Conservation (phyloP, 1,140 invertebrate species). For the Mylabris phalerata region DNA sequence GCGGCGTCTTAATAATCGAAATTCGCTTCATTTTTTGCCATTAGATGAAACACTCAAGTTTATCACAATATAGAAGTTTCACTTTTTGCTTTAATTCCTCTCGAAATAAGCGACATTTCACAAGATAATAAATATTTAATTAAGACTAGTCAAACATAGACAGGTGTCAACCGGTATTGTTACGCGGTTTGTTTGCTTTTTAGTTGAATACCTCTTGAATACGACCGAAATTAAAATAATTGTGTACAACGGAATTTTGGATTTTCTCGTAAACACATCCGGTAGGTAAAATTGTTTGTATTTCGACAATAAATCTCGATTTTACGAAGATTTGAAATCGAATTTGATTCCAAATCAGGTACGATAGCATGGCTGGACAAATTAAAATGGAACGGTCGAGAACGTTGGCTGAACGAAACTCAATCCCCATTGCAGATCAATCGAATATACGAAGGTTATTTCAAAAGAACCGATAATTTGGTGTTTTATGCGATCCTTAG, state of each 20-base stretch:
- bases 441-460: slow-evolving; percentile 27
- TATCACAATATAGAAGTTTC: too few species aligned
- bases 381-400: slow-evolving; percentile 24
- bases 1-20: too few species aligned
- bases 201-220: slow-evolving; percentile 44
- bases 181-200: slow-evolving; percentile 20
- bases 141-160: neutral
- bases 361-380: slow-evolving; percentile 27
- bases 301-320: neutral
- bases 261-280: slow-evolving; percentile 45
- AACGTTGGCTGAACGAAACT: slow-evolving; percentile 16
- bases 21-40: too few species aligned
- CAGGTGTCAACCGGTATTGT: too few species aligned
- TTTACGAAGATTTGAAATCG: too few species aligned
- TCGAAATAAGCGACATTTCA: neutral
- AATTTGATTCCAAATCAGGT: slow-evolving; percentile 13
- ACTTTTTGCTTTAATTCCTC: too few species aligned
- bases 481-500: slow-evolving; percentile 49
- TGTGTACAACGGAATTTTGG: slow-evolving; percentile 46
- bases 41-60: too few species aligned
- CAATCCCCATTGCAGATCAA: slow-evolving; percentile 23
- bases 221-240: slow-evolving; percentile 41
- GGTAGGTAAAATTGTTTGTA: slow-evolving; percentile 28
- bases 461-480: slow-evolving; percentile 28
- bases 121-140: slow-evolving; percentile 5